These are phyloP conservation scores for Deilephila elpenor DNA, from an alignment of 2,888 invertebrate species.

Conservation along the genomic window DNA sequence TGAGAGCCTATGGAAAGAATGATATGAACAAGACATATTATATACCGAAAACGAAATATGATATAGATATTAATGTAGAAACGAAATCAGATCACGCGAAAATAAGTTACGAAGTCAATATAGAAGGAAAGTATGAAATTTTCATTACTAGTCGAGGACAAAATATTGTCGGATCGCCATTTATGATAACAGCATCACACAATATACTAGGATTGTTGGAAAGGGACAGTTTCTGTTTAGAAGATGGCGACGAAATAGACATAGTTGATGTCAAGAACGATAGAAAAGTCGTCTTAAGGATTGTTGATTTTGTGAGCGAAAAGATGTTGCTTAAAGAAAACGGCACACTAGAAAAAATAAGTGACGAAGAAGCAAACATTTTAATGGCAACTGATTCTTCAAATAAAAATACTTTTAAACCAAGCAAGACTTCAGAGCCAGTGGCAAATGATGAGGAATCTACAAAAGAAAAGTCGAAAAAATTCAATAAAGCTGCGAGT, in stretches of 20 bases:
- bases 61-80: slow-evolving; percentile 81
- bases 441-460: slow-evolving; percentile 32
- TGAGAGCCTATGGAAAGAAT: slow-evolving; percentile 75
- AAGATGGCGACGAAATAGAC: slow-evolving; percentile 80
- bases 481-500: slow-evolving; percentile 61
- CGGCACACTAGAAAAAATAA: slow-evolving; percentile 77
- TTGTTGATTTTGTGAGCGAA: slow-evolving; percentile 83
- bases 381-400: slow-evolving; percentile 64
- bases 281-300: slow-evolving; percentile 78
- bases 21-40: slow-evolving; percentile 78
- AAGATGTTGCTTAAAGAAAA: slow-evolving; percentile 84
- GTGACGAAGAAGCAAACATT: slow-evolving; percentile 72
- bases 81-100: slow-evolving; percentile 77
- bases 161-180: slow-evolving; percentile 86
- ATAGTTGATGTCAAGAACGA: slow-evolving; percentile 75
- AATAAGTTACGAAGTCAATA: slow-evolving; percentile 78
- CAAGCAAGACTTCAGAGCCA: slow-evolving; percentile 3
- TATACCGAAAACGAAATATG: slow-evolving; percentile 78
- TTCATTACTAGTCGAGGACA: slow-evolving; percentile 83
- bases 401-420: slow-evolving; percentile 29
- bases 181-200: slow-evolving; percentile 74
- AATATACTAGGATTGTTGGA: slow-evolving; percentile 68
- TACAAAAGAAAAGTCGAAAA: slow-evolving; percentile 40
- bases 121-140: slow-evolving; percentile 84
- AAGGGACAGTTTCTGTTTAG: slow-evolving; percentile 70